Conservation (phyloP, 2,113 vertebrate species). For the Puffinus mauretanicus region DNA sequence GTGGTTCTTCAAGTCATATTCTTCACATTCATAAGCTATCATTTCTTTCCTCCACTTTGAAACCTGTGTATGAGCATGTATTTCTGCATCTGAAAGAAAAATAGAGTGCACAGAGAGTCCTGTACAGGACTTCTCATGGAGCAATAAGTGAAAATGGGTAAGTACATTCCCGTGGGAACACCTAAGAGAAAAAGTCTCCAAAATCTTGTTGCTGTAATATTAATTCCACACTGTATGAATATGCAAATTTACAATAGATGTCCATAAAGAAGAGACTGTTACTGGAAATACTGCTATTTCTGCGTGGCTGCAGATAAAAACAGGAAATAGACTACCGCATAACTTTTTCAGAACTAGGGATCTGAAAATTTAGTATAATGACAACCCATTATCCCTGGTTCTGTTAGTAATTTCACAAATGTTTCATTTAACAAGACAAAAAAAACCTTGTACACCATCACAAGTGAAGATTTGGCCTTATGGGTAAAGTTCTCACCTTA, state of each 20-base stretch:
- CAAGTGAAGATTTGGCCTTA: neutral
- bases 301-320: neutral
- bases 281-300: neutral
- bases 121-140: neutral
- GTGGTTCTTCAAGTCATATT: neutral
- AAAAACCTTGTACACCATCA: neutral
- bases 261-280: neutral
- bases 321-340: neutral
- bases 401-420: neutral
- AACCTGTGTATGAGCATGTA: neutral
- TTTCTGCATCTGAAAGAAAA: neutral
- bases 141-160: neutral
- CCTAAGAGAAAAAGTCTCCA: neutral
- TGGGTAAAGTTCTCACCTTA: neutral
- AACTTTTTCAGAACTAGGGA: neutral
- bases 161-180: neutral
- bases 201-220: neutral
- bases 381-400: neutral
- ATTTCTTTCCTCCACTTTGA: neutral
- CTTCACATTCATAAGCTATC: rapidly evolving
- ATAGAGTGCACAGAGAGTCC: neutral
- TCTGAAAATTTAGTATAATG: neutral
- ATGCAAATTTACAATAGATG: neutral
- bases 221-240: neutral
- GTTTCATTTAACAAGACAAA: neutral